These are phyloP conservation scores for Myoxocephalus aenaeus DNA, from an alignment of 2,797 vertebrate genomes.

Conservation along the genomic window DNA sequence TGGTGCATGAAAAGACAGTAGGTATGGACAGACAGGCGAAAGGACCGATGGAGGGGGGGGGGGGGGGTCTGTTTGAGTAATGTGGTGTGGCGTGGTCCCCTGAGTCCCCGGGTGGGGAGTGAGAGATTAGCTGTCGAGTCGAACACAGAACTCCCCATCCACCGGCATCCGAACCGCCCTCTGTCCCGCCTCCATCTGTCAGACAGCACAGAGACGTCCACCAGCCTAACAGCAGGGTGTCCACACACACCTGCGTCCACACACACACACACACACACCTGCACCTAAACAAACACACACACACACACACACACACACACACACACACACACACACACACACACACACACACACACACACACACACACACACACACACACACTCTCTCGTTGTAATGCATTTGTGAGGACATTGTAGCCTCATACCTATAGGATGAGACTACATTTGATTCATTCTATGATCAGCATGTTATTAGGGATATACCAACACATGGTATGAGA, in stretches of 20 bases:
- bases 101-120: conserved; percentile 14
- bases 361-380: background rate
- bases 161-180: conserved; percentile 5
- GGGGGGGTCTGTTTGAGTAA: conserved; percentile 14
- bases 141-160: background rate
- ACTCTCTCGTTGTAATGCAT: background rate
- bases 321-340: conserved; percentile 20
- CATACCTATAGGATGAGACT: background rate
- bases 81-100: conserved; percentile 16
- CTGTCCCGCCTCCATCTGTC: conserved; percentile 37
- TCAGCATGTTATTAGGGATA: background rate
- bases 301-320: background rate
- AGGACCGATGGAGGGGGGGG: background rate
- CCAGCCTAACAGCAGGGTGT: conserved; percentile 9
- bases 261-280: conserved; percentile 30
- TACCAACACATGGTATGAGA: background rate
- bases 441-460: background rate
- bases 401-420: conserved; percentile 8
- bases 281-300: conserved; percentile 28
- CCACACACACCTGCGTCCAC: conserved; percentile 18
- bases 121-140: conserved; percentile 51
- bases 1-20: background rate
- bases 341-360: conserved; percentile 7
- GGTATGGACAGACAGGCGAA: background rate
- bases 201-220: conserved; percentile 26